Conservation (phyloP, 53 echinoderm and acorn worm species). For the Temnopleurus reevesii region DNA sequence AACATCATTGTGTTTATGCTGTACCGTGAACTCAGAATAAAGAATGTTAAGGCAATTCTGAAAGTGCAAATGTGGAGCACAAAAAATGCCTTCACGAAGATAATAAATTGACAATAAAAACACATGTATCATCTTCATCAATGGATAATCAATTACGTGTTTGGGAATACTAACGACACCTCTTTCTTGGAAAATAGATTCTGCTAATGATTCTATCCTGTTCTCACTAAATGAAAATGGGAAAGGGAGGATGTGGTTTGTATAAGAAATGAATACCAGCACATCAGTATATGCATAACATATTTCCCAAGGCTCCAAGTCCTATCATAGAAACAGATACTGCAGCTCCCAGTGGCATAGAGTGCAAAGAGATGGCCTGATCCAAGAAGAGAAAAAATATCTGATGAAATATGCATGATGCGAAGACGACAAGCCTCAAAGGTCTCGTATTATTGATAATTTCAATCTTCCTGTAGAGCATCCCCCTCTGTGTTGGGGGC, state of each 20-base stretch:
- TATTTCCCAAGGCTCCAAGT: neutral
- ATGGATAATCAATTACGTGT: no score
- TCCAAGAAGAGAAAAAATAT: no score
- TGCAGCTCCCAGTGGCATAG: neutral
- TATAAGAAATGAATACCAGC: neutral
- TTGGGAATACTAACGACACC: neutral
- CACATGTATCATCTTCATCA: no score
- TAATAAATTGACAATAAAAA: no score
- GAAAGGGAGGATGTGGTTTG: neutral
- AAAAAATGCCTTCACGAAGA: no score
- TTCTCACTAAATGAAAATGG: neutral
- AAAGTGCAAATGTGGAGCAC: no score
- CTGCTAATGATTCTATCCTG: neutral
- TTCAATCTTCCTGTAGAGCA: neutral
- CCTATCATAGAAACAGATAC: neutral
- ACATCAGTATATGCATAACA: neutral
- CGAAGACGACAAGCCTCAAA: neutral
- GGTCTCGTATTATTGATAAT: constrained; percentile 12
- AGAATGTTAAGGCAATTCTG: no score
- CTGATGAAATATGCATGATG: neutral
- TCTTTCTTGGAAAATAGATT: neutral
- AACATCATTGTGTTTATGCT: no score
- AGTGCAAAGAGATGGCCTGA: neutral
- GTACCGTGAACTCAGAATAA: no score
- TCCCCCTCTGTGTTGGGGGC: neutral